Evolutionary conservation across 2,797 vertebrate genomes (phyloP).

Genomic region (Scolopax bukidnonensis): DNA sequence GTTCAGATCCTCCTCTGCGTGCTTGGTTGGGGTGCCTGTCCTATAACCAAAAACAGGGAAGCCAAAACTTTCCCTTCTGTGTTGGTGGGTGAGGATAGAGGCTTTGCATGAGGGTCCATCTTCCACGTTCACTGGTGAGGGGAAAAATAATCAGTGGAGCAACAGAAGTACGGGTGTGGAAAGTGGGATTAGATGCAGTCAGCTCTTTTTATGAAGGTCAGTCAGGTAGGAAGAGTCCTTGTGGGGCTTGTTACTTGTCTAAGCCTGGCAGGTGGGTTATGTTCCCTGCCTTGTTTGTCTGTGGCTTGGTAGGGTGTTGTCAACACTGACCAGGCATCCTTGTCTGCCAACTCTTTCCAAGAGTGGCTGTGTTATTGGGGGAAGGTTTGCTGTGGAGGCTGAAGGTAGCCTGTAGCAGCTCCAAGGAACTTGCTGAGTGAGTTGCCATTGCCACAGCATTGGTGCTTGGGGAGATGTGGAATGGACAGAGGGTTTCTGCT

Average conservation of each 20-base stretch:
- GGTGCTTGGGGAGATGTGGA: not conserved
- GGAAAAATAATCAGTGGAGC: not conserved
- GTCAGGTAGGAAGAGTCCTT: not conserved
- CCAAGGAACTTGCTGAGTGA: not conserved
- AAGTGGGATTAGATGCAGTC: not conserved
- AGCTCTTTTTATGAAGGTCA: not conserved
- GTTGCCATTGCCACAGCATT: accelerated
- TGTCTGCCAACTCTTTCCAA: not conserved
- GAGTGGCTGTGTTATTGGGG: not conserved
- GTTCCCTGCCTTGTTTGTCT: not conserved
- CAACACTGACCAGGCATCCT: not conserved
- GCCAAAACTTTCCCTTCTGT: not conserved
- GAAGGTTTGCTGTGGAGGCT: not conserved
- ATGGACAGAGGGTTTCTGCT: not conserved
- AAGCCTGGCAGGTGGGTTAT: not conserved
- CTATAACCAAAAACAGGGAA: not conserved
- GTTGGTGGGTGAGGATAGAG: not conserved
- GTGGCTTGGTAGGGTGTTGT: not conserved
- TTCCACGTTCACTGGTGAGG: not conserved
- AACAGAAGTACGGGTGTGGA: not conserved
- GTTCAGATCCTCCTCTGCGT: not conserved
- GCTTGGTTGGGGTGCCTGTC: not conserved
- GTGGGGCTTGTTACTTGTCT: not conserved
- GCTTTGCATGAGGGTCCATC: not conserved
- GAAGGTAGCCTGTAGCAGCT: not conserved